Evolutionary conservation across 2,113 vertebrate species (phyloP).

Genomic region (Saguinus imperator): DNA sequence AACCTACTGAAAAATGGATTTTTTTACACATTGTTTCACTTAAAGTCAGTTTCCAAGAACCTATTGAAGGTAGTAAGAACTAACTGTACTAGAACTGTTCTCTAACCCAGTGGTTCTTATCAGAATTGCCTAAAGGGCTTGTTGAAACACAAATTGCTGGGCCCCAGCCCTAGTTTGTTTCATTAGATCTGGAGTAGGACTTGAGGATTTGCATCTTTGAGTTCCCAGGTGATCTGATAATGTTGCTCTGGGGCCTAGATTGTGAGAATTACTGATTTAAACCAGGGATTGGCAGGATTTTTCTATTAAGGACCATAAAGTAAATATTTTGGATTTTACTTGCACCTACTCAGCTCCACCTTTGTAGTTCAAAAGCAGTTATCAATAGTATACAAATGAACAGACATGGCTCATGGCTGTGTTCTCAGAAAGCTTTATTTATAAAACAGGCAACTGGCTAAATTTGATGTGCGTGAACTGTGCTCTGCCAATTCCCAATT

Average conservation of each 20-base stretch:
- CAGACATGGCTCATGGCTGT: background rate
- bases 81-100: background rate
- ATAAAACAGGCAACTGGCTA: background rate
- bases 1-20: background rate
- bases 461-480: background rate
- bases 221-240: background rate
- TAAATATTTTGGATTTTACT: background rate
- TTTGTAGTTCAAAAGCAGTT: background rate
- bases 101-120: background rate
- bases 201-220: background rate
- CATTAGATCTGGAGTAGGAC: background rate
- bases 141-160: background rate
- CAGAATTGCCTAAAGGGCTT: background rate
- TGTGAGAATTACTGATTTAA: background rate
- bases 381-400: background rate
- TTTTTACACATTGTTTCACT: background rate
- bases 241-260: background rate
- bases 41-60: background rate
- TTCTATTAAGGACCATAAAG: background rate
- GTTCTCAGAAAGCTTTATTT: background rate
- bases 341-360: background rate
- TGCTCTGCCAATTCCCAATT: background rate
- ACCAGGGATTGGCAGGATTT: background rate
- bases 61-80: background rate
- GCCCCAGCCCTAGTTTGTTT: background rate